Evolutionary conservation across 2,113 vertebrate species (phyloP), one percentile per base, ranked within the genome.

Genomic region (Pionites leucogaster): DNA sequence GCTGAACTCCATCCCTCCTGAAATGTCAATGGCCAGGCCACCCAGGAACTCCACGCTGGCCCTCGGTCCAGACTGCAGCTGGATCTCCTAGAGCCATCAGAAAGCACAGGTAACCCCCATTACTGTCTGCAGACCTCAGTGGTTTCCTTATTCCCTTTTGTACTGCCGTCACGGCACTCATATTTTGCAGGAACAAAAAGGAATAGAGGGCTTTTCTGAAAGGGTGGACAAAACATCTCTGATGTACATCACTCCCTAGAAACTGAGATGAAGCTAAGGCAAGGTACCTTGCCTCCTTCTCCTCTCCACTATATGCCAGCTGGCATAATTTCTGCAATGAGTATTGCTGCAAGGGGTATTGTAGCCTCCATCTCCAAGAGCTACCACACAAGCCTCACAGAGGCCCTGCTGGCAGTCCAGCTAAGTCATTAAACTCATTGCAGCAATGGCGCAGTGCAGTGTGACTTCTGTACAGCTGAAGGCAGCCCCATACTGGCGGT

Each of bases 1-100:
- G 97, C 99, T 99, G 97, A 99, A 99, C 92, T 99, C 99, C 99
- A 99, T 99, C 79, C 99, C 98, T 93, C 99, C 99, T 0, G 99
- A 99, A 97, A 99, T 99, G 96, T 99, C 99, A 15, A 99, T 99
- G 82, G 99, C 98, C 50, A 99, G 92, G 35, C 99, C 98, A 11
- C 99, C 99, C 88, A 99, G 98, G 93, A 99, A 98, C 93, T 99
- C 99, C 0, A 92, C 71, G 17, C 80, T 98, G 59, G 98, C 99
- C 23, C 96, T 98, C 9, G 99, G 97, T 71, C 99, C 99, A 12
- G 99, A 99, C 89, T 99, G 99, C 93, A 99, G 97, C 94, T 99
- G 98, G 70, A 99, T 96, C 79, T 98, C 98, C 99, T 98, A 89
- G 62, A 96, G 94, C 31, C 57, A 28, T 35, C 74, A 87, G 71